phyloP scores from a whole-genome alignment of 2,113 vertebrate species.

The Xiphias gladius region DNA sequence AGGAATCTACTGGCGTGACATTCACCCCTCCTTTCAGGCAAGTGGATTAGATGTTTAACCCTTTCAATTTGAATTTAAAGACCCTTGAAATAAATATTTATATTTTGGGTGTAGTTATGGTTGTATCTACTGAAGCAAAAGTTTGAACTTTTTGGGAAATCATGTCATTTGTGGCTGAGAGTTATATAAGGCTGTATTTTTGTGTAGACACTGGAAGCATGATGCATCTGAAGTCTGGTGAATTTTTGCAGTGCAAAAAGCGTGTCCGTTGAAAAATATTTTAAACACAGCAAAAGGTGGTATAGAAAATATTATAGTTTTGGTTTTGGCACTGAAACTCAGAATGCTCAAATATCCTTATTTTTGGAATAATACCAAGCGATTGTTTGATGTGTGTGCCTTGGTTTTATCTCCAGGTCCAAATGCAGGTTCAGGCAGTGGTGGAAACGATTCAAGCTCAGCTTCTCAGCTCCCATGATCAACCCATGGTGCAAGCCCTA shows the following conservation, averaged over 20 bases:
- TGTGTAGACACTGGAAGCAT: neutral
- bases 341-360: neutral
- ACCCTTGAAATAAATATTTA: neutral
- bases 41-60: slow-evolving; percentile 4
- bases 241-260: neutral
- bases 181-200: neutral
- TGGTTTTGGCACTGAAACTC: neutral
- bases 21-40: slow-evolving; percentile 94
- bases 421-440: slow-evolving; percentile 93
- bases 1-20: slow-evolving; percentile 93
- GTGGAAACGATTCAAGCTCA: slow-evolving; percentile 96
- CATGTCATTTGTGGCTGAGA: neutral
- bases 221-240: neutral
- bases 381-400: neutral
- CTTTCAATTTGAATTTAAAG: neutral
- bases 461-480: slow-evolving; percentile 93
- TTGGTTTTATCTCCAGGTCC: slow-evolving; percentile 84
- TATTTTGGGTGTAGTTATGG: neutral
- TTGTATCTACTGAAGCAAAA: neutral
- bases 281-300: neutral
- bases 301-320: neutral
- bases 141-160: neutral
- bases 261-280: neutral
- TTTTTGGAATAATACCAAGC: neutral
- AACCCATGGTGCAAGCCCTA: slow-evolving; percentile 90